Percentiles rank a stretch among this genome's conserved stretches.
These are phyloP conservation scores for Tenebrosternarchus preto DNA, from an alignment of 2,113 vertebrate genomes.

Conservation along the genomic window DNA sequence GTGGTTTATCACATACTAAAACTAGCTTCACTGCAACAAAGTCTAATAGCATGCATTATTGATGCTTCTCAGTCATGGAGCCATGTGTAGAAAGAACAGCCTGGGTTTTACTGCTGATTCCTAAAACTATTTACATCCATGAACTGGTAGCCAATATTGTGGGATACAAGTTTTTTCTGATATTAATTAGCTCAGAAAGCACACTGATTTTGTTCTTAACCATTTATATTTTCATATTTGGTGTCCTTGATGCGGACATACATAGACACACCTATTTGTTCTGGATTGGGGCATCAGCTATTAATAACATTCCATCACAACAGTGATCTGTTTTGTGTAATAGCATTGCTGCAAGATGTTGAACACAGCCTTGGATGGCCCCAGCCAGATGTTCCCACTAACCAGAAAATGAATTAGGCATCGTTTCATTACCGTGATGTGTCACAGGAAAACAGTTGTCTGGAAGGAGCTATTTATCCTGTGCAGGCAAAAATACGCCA, in stretches of 20 bases:
- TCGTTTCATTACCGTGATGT: constrained; percentile 9
- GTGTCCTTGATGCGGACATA: neutral
- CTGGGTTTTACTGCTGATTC: neutral
- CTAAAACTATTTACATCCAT: constrained; percentile 2
- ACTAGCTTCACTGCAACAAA: neutral
- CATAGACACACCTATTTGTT: neutral
- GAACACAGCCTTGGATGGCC: neutral
- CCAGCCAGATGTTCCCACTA: neutral
- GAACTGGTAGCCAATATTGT: neutral
- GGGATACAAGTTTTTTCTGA: no score
- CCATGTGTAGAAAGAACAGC: no score
- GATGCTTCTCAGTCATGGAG: no score
- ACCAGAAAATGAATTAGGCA: constrained; percentile 3
- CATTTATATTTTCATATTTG: neutral
- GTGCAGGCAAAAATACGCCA: neutral
- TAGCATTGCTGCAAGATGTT: neutral
- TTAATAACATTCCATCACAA: constrained; percentile 8
- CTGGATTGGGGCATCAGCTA: neutral
- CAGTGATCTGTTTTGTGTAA: neutral
- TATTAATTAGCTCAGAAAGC: no score
- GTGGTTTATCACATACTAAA: neutral
- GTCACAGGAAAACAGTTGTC: neutral
- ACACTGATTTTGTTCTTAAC: no score
- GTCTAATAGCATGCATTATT: neutral
- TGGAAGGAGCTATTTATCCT: neutral